Conservation (phyloP, 2,888 invertebrate genomes). For the Pristionchus fissidentatus region DNA sequence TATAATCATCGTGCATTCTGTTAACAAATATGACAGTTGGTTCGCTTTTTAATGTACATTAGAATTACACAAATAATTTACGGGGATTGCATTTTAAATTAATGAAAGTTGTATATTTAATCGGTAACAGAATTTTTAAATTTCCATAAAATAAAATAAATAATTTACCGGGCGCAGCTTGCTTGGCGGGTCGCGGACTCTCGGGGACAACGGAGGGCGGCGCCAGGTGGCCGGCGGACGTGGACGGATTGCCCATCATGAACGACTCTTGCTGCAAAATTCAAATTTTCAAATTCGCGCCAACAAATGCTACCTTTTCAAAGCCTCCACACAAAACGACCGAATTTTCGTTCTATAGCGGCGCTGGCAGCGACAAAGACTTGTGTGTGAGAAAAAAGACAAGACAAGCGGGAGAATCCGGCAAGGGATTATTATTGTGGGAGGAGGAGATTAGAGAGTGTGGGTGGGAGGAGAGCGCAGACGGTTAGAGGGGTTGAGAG, state of each 20-base stretch:
- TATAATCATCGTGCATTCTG: too few relatives aligned
- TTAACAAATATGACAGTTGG: too few relatives aligned
- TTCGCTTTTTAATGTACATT: too few relatives aligned
- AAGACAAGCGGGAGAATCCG: background rate
- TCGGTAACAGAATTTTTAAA: background rate
- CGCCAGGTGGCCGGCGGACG: slow-evolving; percentile 19
- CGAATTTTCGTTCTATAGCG: background rate
- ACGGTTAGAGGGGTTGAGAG: background rate
- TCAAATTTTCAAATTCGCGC: background rate
- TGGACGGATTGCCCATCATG: slow-evolving; percentile 39
- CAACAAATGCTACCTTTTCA: background rate
- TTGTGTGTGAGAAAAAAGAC: background rate
- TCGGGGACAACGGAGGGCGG: slow-evolving; percentile 39
- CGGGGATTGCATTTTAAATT: too few relatives aligned
- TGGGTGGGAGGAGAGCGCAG: background rate
- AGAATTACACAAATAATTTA: too few relatives aligned
- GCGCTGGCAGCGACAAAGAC: background rate
- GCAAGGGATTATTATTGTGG: background rate
- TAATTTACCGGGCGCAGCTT: background rate
- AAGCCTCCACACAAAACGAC: background rate
- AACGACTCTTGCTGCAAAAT: background rate
- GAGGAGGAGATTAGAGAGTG: background rate
- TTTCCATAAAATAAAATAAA: background rate
- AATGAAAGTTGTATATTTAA: too few relatives aligned
- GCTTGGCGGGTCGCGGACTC: slow-evolving; percentile 31